phyloP scores from a whole-genome alignment of 2,113 vertebrate genomes.

The Pteronura brasiliensis region DNA sequence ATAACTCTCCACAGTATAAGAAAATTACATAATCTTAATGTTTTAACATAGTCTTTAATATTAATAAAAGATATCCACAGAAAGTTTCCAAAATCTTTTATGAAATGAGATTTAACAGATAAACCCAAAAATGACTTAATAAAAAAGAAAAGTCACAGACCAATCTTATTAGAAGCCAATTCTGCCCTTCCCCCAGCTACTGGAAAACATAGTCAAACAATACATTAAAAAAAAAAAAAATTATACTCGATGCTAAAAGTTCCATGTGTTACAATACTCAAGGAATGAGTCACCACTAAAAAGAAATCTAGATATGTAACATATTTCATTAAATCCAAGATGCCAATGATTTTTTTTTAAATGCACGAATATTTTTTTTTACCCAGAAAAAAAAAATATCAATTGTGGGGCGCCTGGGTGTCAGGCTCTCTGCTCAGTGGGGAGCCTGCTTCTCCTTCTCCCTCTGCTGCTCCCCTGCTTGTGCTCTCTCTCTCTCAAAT shows the following conservation, averaged over 20 bases:
- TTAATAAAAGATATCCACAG: neutral
- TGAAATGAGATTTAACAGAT: neutral
- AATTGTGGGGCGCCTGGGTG: neutral
- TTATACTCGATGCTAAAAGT: neutral
- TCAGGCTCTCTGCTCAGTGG: no score
- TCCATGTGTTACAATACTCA: neutral
- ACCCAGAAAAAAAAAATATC: neutral
- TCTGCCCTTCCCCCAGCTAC: neutral
- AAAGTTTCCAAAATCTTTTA: neutral
- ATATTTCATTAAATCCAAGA: neutral
- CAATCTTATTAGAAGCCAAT: neutral
- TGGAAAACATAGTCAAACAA: neutral
- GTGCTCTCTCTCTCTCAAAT: no score
- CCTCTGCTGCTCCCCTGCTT: no score
- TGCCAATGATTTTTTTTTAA: neutral
- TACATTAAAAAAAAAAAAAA: neutral
- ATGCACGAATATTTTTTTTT: neutral
- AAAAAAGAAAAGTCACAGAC: neutral
- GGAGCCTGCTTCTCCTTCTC: no score
- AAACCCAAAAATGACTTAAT: slow-evolving; percentile 35
- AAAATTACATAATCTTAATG: neutral
- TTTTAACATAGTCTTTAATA: neutral
- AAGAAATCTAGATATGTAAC: neutral
- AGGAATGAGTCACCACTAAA: neutral
- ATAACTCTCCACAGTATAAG: neutral